Percentiles rank a stretch among this genome's conserved stretches.
Evolutionary conservation across 1,140 invertebrate species (phyloP).

Genomic region (Drosophila mayri): DNA sequence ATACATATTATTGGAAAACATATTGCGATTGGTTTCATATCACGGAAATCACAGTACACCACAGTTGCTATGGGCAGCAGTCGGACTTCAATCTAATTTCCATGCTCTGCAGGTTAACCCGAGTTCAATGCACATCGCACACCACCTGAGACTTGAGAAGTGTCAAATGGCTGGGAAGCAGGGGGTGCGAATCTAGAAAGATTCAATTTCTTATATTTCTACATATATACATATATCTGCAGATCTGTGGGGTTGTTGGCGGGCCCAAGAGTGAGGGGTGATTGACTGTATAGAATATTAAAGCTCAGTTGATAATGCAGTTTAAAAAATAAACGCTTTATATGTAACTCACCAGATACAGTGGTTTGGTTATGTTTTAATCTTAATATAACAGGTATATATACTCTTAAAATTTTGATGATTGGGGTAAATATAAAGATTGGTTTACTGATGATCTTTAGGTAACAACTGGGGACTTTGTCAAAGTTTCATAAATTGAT

Average conservation of each 20-base stretch:
- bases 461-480: too few species aligned
- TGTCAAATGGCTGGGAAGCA: conserved; percentile 7
- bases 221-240: neutral
- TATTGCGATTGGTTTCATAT: neutral
- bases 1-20: neutral
- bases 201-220: conserved; percentile 34
- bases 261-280: neutral
- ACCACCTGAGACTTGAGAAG: neutral
- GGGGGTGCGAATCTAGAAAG: conserved; percentile 7
- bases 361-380: neutral
- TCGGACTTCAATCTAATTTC: conserved; percentile 6
- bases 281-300: conserved; percentile 1
- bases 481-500: too few species aligned
- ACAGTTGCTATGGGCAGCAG: conserved; percentile 13
- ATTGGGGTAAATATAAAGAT: neutral
- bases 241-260: neutral
- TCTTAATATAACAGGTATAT: neutral
- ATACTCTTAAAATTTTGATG: neutral
- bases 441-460: too few species aligned
- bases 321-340: conserved; percentile 3
- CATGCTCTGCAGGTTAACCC: conserved; percentile 10
- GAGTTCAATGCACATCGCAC: conserved; percentile 52
- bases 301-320: conserved; percentile 6
- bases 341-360: conserved; percentile 2
- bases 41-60: conserved; percentile 4